These are phyloP conservation scores for Eugnorisma glareosa DNA, from an alignment of 2,888 invertebrate genomes.

Conservation along the genomic window DNA sequence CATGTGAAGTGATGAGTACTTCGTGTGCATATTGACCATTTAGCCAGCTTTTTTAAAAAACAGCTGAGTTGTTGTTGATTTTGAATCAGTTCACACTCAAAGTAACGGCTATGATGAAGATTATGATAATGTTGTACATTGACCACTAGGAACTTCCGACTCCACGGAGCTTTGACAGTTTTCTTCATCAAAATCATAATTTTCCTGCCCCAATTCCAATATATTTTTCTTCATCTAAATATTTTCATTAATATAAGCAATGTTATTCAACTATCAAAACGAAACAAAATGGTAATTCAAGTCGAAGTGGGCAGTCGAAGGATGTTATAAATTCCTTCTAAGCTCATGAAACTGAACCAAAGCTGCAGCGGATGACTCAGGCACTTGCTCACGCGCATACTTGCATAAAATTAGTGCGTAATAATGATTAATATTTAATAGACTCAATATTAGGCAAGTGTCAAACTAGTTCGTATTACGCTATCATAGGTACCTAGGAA, in stretches of 20 bases:
- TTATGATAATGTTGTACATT: not conserved
- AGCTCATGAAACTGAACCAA: not conserved
- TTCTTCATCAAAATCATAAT: not conserved
- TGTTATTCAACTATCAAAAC: slow-evolving; percentile 1
- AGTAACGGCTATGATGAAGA: not conserved
- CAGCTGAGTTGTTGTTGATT: too few species aligned
- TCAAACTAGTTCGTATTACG: slow-evolving; percentile 39
- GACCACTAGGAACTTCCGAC: not conserved
- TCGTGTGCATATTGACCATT: not conserved
- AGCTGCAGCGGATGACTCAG: slow-evolving; percentile 20
- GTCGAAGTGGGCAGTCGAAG: not conserved
- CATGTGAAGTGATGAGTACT: not conserved
- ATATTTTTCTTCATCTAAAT: slow-evolving; percentile 1
- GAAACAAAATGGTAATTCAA: not conserved
- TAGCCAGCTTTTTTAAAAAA: too few species aligned
- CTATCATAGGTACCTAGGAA: slow-evolving; percentile 1
- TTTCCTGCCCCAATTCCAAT: not conserved
- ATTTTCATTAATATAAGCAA: not conserved
- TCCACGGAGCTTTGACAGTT: not conserved
- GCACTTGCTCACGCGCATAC: slow-evolving; percentile 27
- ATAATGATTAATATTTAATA: slow-evolving; percentile 51
- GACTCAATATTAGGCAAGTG: slow-evolving; percentile 41
- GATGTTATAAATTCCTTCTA: slow-evolving; percentile 12
- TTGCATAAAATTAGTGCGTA: slow-evolving; percentile 48
- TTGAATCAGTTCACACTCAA: not conserved